These are phyloP conservation scores for Channa striata DNA, from an alignment of 2,797 vertebrate genomes.

Conservation along the genomic window DNA sequence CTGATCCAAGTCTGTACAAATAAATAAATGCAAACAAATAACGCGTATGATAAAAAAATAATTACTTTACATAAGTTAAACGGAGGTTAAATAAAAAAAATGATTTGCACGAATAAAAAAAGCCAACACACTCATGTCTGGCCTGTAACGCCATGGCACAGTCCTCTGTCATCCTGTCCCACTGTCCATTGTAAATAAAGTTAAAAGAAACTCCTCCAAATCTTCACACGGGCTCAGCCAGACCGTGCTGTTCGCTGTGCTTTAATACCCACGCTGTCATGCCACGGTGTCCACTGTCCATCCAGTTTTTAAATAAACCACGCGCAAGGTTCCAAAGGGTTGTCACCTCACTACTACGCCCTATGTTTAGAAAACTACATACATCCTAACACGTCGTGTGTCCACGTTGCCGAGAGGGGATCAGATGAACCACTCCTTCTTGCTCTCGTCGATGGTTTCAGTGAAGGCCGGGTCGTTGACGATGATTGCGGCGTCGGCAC, in stretches of 20 bases:
- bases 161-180: conserved; percentile 12
- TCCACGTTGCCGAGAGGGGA: conserved; percentile 21
- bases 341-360: conserved; percentile 47
- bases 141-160: conserved; percentile 30
- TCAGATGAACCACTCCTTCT: conserved; percentile 99
- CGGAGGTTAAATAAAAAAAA: conserved; percentile 15
- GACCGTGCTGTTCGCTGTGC: conserved; percentile 41
- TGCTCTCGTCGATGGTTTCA: conserved; percentile 98
- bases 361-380: conserved; percentile 51
- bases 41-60: conserved; percentile 34
- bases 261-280: conserved; percentile 26
- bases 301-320: conserved; percentile 43
- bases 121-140: conserved; percentile 32
- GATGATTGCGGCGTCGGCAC: conserved; percentile 95
- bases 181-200: conserved; percentile 24
- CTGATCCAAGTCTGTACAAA: conserved; percentile 17
- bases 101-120: neutral
- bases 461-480: conserved; percentile 98
- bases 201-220: conserved; percentile 59
- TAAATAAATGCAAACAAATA: conserved; percentile 4
- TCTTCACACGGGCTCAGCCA: conserved; percentile 34
- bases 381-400: conserved; percentile 55
- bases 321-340: conserved; percentile 56
- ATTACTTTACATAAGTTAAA: conserved; percentile 12
- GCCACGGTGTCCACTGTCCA: conserved; percentile 26